Conservation (phyloP, 2,113 vertebrate species). For the Dicerorhinus sumatrensis region DNA sequence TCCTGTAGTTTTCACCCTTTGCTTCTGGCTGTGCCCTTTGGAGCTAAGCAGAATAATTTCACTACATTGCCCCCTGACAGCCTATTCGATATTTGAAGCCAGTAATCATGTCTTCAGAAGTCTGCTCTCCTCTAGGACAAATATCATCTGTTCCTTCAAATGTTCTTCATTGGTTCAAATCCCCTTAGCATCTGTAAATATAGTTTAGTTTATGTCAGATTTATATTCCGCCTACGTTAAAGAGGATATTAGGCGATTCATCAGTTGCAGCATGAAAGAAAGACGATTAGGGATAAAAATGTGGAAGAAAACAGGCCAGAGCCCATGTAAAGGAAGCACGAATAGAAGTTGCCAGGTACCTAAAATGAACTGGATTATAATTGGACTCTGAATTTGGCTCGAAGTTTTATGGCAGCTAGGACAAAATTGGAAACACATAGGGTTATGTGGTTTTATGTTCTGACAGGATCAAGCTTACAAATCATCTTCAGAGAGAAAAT, state of each 20-base stretch:
- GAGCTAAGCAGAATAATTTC: slow-evolving; percentile 66
- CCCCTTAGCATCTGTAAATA: slow-evolving; percentile 70
- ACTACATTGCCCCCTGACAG: slow-evolving; percentile 17
- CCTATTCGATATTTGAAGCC: slow-evolving; percentile 62
- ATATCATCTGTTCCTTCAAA: slow-evolving; percentile 71
- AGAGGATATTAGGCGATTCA: slow-evolving; percentile 71
- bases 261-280: slow-evolving; percentile 72
- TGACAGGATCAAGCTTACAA: slow-evolving; percentile 80
- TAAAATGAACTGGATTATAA: slow-evolving; percentile 83
- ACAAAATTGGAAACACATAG: slow-evolving; percentile 81
- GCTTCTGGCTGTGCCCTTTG: slow-evolving; percentile 55
- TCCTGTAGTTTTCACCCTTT: slow-evolving; percentile 63
- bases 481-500: slow-evolving; percentile 75
- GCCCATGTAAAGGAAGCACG: slow-evolving; percentile 70
- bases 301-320: slow-evolving; percentile 71
- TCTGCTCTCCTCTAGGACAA: slow-evolving; percentile 61
- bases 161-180: slow-evolving; percentile 72
- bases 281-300: slow-evolving; percentile 76
- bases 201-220: slow-evolving; percentile 78
- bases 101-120: slow-evolving; percentile 64
- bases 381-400: slow-evolving; percentile 81
- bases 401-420: slow-evolving; percentile 79
- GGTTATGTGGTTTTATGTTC: slow-evolving; percentile 79
- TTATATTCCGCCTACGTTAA: slow-evolving; percentile 62
- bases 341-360: slow-evolving; percentile 80